Conservation (phyloP, 2,797 vertebrate species). For the Astyanax mexicanus region DNA sequence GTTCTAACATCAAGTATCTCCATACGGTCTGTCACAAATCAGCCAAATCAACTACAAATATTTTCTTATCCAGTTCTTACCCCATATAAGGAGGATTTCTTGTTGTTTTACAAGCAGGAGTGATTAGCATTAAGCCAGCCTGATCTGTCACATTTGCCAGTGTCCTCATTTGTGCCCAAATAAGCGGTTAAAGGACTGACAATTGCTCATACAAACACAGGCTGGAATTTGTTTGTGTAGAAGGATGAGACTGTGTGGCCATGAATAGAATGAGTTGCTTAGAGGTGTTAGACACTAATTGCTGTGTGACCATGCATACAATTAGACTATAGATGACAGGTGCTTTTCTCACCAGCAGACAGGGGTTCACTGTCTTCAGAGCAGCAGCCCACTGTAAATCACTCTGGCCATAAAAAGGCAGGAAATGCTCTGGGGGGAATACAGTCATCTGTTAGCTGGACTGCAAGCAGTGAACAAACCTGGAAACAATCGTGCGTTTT, state of each 20-base stretch:
- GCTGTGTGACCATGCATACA: slow-evolving; percentile 53
- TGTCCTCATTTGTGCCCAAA: slow-evolving; percentile 13
- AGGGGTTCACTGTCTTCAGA: not conserved
- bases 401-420: slow-evolving; percentile 1
- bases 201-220: slow-evolving; percentile 16
- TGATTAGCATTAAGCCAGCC: slow-evolving; percentile 2
- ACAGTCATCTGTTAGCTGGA: not conserved
- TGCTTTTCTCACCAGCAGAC: slow-evolving; percentile 6
- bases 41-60: too few relatives aligned
- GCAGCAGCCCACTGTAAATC: not conserved
- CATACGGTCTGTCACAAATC: not conserved
- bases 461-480: not conserved
- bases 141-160: not conserved
- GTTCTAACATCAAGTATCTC: too few relatives aligned
- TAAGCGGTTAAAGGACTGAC: slow-evolving; percentile 18
- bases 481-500: too few relatives aligned
- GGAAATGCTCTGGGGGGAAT: not conserved
- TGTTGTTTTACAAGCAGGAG: not conserved
- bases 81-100: not conserved
- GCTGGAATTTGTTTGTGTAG: slow-evolving; percentile 16
- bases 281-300: slow-evolving; percentile 46
- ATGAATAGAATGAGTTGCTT: slow-evolving; percentile 44
- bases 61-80: not conserved
- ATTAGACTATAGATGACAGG: slow-evolving; percentile 36
- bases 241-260: slow-evolving; percentile 25